Percentiles rank a stretch among this genome's conserved stretches.
phyloP scores from a whole-genome alignment of 2,888 invertebrate genomes.

The Apotomis capreana region DNA sequence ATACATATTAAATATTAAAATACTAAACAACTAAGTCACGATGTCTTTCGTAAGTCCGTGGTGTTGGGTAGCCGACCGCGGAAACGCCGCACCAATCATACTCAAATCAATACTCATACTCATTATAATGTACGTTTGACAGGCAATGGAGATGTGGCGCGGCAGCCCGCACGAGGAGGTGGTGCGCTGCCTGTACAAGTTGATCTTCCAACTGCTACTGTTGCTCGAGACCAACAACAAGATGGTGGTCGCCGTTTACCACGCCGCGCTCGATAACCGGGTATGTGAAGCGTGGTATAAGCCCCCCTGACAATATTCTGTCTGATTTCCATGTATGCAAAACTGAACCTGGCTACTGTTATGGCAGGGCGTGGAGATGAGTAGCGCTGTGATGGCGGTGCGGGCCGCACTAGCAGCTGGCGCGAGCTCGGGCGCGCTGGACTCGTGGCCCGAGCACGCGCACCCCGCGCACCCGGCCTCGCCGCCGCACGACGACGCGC shows the following conservation, averaged over 20 bases:
- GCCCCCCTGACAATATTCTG: too few species aligned
- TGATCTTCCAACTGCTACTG: conserved; percentile 93
- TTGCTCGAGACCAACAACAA: conserved; percentile 94
- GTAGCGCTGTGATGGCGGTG: conserved; percentile 67
- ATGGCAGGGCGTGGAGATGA: conserved; percentile 74
- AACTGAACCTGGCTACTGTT: not conserved
- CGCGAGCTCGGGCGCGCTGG: conserved; percentile 49
- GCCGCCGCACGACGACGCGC: conserved; percentile 64
- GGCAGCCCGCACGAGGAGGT: conserved; percentile 91
- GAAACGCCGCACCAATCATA: too few species aligned
- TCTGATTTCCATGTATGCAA: not conserved
- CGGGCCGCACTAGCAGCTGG: conserved; percentile 64
- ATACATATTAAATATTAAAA: too few species aligned
- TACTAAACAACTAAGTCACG: too few species aligned
- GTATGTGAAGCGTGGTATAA: conserved; percentile 48
- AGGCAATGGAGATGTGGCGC: conserved; percentile 93
- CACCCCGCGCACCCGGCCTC: conserved; percentile 12
- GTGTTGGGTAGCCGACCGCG: too few species aligned
- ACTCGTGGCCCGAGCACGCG: conserved; percentile 57
- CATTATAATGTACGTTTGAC: conserved; percentile 46
- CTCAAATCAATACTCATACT: too few species aligned
- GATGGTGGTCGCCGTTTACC: conserved; percentile 86
- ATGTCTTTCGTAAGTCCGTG: too few species aligned
- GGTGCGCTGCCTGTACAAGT: conserved; percentile 93
- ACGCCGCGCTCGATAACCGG: conserved; percentile 75